A percentile compares a stretch with the other conserved stretches of the same genome.
Conservation (phyloP, 2,797 vertebrate genomes). For the Dendrocincla tyrannina region DNA sequence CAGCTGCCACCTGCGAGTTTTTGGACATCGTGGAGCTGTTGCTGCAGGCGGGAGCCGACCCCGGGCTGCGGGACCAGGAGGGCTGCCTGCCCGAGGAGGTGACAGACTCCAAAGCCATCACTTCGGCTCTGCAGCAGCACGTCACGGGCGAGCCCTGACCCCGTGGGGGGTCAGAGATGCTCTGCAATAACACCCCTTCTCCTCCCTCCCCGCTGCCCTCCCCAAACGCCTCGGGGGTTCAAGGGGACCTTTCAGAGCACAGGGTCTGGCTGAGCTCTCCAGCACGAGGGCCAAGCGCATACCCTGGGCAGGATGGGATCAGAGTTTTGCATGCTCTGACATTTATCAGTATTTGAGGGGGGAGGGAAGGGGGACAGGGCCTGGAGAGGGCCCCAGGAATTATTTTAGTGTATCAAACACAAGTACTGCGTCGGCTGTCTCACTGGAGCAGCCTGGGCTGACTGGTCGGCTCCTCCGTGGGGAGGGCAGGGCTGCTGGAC, state of each 20-base stretch:
- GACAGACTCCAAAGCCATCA: slow-evolving; percentile 88
- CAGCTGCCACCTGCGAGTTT: slow-evolving; percentile 95
- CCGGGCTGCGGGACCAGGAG: slow-evolving; percentile 89
- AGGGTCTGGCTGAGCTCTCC: neutral
- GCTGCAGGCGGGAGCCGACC: slow-evolving; percentile 87
- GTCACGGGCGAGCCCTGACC: slow-evolving; percentile 77
- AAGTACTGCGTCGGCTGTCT: neutral
- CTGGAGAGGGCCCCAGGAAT: neutral
- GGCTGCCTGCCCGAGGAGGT: slow-evolving; percentile 93
- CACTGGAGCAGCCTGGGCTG: neutral
- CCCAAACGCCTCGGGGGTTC: neutral
- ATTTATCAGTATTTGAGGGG: neutral
- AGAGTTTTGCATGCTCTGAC: slow-evolving; percentile 41
- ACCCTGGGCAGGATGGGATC: slow-evolving; percentile 21
- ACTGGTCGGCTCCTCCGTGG: accelerated
- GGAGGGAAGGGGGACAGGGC: neutral
- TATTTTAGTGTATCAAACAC: slow-evolving; percentile 34
- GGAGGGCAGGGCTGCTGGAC: neutral
- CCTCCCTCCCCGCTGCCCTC: neutral
- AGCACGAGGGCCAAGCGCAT: neutral
- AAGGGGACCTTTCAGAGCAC: neutral
- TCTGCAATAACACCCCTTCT: neutral
- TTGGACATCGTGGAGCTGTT: slow-evolving; percentile 92
- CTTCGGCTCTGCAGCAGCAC: slow-evolving; percentile 84
- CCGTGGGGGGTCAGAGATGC: neutral